These are phyloP conservation scores for Poliocrania exsul DNA, from an alignment of 2,797 vertebrate genomes.

Conservation along the genomic window DNA sequence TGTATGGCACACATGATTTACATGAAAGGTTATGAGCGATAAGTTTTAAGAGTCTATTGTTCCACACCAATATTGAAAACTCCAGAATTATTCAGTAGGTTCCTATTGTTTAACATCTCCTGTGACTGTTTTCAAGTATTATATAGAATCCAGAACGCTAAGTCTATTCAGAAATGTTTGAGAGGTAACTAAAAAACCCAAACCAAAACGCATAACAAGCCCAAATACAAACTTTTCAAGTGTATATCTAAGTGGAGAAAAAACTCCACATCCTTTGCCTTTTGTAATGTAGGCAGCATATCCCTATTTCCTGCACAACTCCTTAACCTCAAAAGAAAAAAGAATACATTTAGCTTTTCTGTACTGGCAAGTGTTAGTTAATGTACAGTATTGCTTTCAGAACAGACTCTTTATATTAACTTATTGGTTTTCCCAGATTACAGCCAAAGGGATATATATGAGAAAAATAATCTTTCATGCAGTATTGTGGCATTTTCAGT, in stretches of 20 bases:
- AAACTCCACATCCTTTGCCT: accelerated
- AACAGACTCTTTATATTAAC: not conserved
- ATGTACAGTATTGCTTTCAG: not conserved
- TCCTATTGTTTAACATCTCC: not conserved
- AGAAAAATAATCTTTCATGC: slow-evolving; percentile 1
- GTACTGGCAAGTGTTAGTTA: not conserved
- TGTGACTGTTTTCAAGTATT: not conserved
- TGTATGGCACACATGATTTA: not conserved
- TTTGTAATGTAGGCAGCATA: not conserved
- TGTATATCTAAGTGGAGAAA: not conserved
- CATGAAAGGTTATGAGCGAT: not conserved
- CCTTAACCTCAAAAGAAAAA: not conserved
- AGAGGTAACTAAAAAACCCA: not conserved
- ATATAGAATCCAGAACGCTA: not conserved
- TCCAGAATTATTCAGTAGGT: not conserved
- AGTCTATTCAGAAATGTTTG: not conserved
- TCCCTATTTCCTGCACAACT: not conserved
- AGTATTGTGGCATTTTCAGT: not conserved
- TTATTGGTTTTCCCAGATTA: slow-evolving; percentile 5
- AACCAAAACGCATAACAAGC: not conserved
- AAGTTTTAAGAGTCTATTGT: not conserved
- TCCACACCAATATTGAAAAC: not conserved
- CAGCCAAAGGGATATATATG: not conserved
- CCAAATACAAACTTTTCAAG: not conserved
- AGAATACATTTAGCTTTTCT: not conserved